Evolutionary conservation across 2,888 invertebrate species (phyloP), one percentile per base, ranked within the genome.

Genomic region (Tinea semifulvella): DNA sequence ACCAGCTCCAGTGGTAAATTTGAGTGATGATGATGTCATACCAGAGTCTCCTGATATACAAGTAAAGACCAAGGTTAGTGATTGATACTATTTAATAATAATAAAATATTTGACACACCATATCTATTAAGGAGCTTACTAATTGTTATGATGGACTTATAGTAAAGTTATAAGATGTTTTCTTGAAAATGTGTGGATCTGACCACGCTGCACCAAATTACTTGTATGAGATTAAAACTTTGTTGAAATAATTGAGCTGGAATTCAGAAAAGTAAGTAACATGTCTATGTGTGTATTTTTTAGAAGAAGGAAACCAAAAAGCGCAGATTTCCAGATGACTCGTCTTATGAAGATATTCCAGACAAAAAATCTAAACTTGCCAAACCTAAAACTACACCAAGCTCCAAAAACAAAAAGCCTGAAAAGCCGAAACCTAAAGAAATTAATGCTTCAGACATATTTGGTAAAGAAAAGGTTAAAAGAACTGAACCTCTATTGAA

Each of bases 391-490:
- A 53, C 60, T 13, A 61, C 39, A 35, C 58, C 51, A 44, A 69
- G 47, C 55, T 51, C 42, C 22, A 61, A 61, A 46, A 46, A 57
- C 40, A 57, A 58, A 44, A 54, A 55, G 28, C 31, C 55, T 3
- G 53, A 56, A 36, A 66, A 65, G 47, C 49, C 56, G 17, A 50
- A 55, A 28, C 55, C 70, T 1, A 70, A 68, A 54, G 75, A 77
- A 55, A 67, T 68, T 1, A 83, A 79, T 57, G 65, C 70, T 5
- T 62, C 81, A 19, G 83, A 86, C 61, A 58, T 89, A 5, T 90
- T 91, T 73, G 85, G 85, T 6, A 84, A 66, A 35, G 83, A 66
- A 46, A 86, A 88, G 1, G 70, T 89, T 13, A 85, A 84, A 53
- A 74, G 88, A 49, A 68, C 84, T 5, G 82, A 83, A 60, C 79